phyloP scores from a whole-genome alignment of 2,888 invertebrate genomes.

The Cheilosia soror region DNA sequence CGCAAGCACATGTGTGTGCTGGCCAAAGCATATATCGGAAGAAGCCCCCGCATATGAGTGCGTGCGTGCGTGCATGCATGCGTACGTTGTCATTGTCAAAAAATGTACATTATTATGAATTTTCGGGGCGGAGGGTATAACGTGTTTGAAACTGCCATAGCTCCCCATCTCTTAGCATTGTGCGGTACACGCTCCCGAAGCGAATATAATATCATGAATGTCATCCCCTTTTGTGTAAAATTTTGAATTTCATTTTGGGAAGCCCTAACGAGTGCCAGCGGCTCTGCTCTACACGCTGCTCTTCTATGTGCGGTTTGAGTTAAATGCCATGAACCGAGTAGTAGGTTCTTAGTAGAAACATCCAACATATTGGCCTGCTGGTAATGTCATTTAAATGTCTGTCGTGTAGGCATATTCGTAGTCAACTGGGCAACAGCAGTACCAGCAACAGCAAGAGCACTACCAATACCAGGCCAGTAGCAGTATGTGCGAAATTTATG shows the following conservation, averaged over 20 bases:
- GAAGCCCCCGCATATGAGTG: not conserved
- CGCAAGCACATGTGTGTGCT: slow-evolving; percentile 30
- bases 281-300: not conserved
- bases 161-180: not conserved
- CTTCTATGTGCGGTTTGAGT: slow-evolving; percentile 32
- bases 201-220: slow-evolving; percentile 56
- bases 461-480: not conserved
- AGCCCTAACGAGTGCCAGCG: not conserved
- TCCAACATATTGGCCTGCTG: slow-evolving; percentile 41
- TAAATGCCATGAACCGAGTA: slow-evolving; percentile 27
- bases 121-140: slow-evolving; percentile 18
- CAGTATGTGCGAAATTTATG: slow-evolving; percentile 67
- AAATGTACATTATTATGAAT: slow-evolving; percentile 15
- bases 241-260: slow-evolving; percentile 60
- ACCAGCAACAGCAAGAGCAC: slow-evolving; percentile 12
- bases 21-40: not conserved
- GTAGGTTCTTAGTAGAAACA: slow-evolving; percentile 33
- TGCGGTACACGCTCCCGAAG: slow-evolving; percentile 38
- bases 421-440: slow-evolving; percentile 39
- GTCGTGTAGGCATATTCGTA: slow-evolving; percentile 20
- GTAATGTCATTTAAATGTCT: slow-evolving; percentile 50
- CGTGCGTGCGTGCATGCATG: slow-evolving; percentile 20
- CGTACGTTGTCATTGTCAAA: slow-evolving; percentile 28
- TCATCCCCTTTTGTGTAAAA: slow-evolving; percentile 66
- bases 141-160: slow-evolving; percentile 21